Conservation (phyloP, 2,888 invertebrate species). For the Rhorus exstirpatorius region DNA sequence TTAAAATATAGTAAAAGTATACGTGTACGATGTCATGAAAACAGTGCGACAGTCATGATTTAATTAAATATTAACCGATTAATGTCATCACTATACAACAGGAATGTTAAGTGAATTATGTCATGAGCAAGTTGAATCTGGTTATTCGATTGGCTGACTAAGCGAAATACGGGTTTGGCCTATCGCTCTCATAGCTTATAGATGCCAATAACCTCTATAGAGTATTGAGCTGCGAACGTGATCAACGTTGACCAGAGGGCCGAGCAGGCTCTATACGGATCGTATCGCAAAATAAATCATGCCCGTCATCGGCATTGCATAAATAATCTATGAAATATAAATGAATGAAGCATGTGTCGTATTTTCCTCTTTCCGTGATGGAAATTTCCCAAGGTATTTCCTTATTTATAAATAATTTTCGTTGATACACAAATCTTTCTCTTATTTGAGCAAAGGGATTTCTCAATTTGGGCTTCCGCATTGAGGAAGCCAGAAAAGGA, state of each 20-base stretch:
- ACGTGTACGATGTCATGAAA: neutral
- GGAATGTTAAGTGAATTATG: conserved; percentile 58
- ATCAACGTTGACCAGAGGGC: conserved; percentile 40
- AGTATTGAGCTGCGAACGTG: conserved; percentile 4
- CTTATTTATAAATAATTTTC: neutral
- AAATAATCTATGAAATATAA: conserved; percentile 39
- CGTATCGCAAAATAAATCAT: conserved; percentile 61
- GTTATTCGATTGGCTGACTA: conserved; percentile 33
- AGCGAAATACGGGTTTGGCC: neutral
- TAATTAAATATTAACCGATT: conserved; percentile 42
- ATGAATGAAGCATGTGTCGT: conserved; percentile 22
- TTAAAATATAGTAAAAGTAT: neutral
- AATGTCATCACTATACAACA: conserved; percentile 31
- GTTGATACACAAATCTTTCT: neutral
- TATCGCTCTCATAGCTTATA: neutral
- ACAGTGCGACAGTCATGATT: neutral
- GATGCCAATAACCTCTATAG: neutral
- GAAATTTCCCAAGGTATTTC: neutral
- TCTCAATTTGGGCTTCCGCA: too few relatives aligned
- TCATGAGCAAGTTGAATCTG: conserved; percentile 50
- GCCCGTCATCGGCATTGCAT: conserved; percentile 57
- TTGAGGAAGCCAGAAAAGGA: too few relatives aligned
- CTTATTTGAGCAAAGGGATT: neutral
- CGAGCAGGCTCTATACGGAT: conserved; percentile 26
- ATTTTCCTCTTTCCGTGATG: conserved; percentile 16